A percentile compares a stretch with the other conserved stretches of the same genome.
Conservation (phyloP, 2,113 vertebrate species). For the Chelonoidis abingdonii region DNA sequence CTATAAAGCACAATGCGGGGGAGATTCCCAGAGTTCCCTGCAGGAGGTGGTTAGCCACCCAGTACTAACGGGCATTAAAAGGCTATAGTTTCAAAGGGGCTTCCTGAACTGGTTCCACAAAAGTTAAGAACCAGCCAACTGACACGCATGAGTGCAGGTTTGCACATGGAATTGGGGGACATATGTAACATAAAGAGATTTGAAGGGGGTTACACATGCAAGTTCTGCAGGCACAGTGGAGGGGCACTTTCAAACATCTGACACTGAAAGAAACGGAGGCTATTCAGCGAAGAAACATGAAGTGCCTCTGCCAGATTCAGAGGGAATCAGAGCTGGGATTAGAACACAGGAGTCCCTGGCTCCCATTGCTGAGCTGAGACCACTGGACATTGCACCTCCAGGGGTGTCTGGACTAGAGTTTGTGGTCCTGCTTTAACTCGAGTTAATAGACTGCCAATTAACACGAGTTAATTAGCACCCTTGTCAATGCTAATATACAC, state of each 20-base stretch:
- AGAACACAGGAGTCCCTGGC: not conserved
- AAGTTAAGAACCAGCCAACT: not conserved
- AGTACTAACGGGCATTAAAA: not conserved
- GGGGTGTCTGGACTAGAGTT: too few species aligned
- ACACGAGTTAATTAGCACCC: not conserved
- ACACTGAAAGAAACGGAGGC: not conserved
- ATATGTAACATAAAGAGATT: too few species aligned
- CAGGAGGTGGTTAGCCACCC: not conserved
- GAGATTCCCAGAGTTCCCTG: not conserved
- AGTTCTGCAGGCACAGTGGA: not conserved
- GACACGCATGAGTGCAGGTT: too few species aligned
- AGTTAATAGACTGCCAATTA: not conserved
- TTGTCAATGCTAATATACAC: fast-evolving
- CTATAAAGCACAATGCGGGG: too few species aligned
- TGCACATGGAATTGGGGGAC: not conserved
- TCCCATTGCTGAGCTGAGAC: not conserved
- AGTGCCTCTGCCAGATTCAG: not conserved
- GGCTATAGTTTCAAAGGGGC: not conserved
- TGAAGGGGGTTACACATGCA: not conserved
- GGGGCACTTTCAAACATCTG: not conserved
- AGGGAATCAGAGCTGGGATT: not conserved
- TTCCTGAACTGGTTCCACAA: not conserved
- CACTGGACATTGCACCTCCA: not conserved
- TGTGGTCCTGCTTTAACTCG: not conserved
- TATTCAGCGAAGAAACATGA: not conserved